A percentile compares a stretch with the other conserved stretches of the same genome.
phyloP scores from a whole-genome alignment of 37 sponge, comb jelly and placozoan genomes.

The Aphrocallistes beatrix region DNA sequence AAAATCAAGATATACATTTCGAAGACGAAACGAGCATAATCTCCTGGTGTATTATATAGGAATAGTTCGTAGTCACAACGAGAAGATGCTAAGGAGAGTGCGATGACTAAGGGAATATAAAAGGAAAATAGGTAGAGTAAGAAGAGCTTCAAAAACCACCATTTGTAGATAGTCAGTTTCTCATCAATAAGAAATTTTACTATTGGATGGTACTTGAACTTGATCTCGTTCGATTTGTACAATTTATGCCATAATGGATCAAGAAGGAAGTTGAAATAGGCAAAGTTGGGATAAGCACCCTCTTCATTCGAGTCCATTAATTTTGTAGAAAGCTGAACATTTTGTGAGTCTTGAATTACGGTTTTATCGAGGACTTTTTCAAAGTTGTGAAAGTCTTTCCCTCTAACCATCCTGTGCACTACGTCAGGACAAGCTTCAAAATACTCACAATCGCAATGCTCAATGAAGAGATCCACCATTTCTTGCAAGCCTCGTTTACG shows the following conservation, averaged over 20 bases:
- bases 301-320: background rate
- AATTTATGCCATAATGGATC: background rate
- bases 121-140: background rate
- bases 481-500: background rate
- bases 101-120: background rate
- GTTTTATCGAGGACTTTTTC: background rate
- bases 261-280: background rate
- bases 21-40: background rate
- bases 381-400: background rate
- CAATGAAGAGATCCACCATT: conserved; percentile 6
- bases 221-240: background rate
- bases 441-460: background rate
- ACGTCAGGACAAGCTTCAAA: conserved; percentile 1
- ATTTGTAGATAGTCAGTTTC: background rate
- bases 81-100: background rate
- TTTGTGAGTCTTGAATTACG: background rate
- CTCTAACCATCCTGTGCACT: background rate
- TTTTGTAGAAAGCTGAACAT: background rate
- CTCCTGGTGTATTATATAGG: background rate
- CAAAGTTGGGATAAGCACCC: background rate
- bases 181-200: background rate
- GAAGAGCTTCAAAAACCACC: background rate
- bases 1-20: background rate
- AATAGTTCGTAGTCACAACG: conserved; percentile 1
- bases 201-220: background rate